Evolutionary conservation across 2,888 invertebrate species (phyloP), one percentile per base, ranked within the genome.

Genomic region (Esperia sulphurella): DNA sequence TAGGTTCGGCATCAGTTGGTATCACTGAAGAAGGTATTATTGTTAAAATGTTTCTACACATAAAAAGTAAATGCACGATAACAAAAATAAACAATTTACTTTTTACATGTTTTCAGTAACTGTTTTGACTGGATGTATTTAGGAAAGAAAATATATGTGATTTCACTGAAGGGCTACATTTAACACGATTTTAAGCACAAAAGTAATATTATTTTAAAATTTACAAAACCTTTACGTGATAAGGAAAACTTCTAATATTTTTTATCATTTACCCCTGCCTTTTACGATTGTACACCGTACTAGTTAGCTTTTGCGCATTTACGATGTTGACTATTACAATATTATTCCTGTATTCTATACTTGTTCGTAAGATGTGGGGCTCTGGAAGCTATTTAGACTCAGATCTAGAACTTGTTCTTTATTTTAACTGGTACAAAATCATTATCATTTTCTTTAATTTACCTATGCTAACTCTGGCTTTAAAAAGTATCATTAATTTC

Each of bases 261-360:
- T 86, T 68, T 83, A 82, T 83, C 60, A 52, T 83, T 86, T 84
- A 84, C 80, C 76, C 42, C 84, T 79, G 73, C 76, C 78, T 75
- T 81, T 68, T 81, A 74, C 57, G 63, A 75, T 71, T 59, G 63
- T 78, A 75, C 65, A 71, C 65, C 65, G 63, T 72, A 72, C 65
- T 76, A 75, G 60, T 79, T 84, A 83, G 86, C 85, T 86, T 87
- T 82, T 86, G 79, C 70, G 80, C 82, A 79, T 88, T 83, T 88
- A 88, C 85, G 75, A 85, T 86, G 88, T 89, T 89, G 84, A 87
- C 80, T 87, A 85, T 81, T 86, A 75, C 68, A 70, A 79, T 82
- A 82, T 77, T 73, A 71, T 65, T 71, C 68, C 55, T 58, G 43
- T 54, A 58, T 57, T 74, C 65, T 73, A 66, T 69, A 68, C 57